These are phyloP conservation scores for Ametastegia equiseti DNA, from an alignment of 2,888 invertebrate genomes.

Conservation along the genomic window DNA sequence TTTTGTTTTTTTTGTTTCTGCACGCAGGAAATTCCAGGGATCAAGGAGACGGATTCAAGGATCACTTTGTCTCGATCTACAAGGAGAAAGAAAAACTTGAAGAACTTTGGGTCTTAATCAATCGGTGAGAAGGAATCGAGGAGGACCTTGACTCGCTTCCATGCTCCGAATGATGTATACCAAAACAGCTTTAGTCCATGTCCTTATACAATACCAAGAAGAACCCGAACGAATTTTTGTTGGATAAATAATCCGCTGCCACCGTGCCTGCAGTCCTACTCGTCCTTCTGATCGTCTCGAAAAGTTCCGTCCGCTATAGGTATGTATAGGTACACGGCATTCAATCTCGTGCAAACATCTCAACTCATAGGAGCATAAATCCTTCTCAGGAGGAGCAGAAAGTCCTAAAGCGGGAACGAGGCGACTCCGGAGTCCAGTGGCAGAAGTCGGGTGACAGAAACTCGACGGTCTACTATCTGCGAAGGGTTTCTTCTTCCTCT, in stretches of 20 bases:
- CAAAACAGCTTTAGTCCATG: neutral
- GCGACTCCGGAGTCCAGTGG: constrained; percentile 9
- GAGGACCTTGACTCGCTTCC: constrained; percentile 9
- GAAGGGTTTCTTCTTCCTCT: constrained; percentile 56
- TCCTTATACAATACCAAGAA: constrained; percentile 11
- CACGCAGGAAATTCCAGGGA: neutral
- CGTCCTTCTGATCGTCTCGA: neutral
- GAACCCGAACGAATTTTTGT: neutral
- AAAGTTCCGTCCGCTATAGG: neutral
- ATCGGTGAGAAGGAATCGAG: neutral
- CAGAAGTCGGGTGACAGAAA: constrained; percentile 34
- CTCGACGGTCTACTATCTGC: constrained; percentile 64
- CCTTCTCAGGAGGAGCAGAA: constrained; percentile 54
- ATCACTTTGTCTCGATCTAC: neutral
- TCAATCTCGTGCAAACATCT: constrained; percentile 74
- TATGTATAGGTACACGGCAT: constrained; percentile 57
- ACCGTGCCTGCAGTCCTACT: neutral
- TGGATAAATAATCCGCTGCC: constrained; percentile 18
- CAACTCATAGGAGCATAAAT: constrained; percentile 74
- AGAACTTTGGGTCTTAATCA: neutral
- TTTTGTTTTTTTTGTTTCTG: neutral
- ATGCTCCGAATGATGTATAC: neutral
- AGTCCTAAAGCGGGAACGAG: constrained; percentile 27
- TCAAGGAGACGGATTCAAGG: neutral
- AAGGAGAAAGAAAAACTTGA: neutral